Conservation (phyloP, 2,113 vertebrate species). For the Tupaia chinensis region DNA sequence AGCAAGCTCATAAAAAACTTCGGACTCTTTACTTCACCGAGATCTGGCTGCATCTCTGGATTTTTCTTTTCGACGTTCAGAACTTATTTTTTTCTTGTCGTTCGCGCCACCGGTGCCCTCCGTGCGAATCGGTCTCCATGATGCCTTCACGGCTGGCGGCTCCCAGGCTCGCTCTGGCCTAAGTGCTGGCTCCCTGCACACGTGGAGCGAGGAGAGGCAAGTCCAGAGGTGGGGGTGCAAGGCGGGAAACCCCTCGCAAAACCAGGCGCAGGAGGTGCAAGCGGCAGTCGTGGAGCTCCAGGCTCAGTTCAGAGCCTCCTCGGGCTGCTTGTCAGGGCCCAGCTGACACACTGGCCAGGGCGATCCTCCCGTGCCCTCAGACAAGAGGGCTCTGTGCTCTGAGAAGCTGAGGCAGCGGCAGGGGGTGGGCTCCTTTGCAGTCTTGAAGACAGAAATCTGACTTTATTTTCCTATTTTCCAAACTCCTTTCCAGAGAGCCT, state of each 20-base stretch:
- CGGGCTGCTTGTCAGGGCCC: no score
- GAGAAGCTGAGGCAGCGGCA: no score
- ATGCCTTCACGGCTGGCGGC: constrained; percentile 57
- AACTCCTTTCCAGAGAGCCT: no score
- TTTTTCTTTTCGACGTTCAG: constrained; percentile 97
- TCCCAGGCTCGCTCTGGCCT: constrained; percentile 77
- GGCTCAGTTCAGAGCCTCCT: no score
- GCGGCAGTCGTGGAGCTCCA: no score
- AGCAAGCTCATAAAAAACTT: constrained; percentile 97
- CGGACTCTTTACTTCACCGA: constrained; percentile 96
- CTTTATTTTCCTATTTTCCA: no score
- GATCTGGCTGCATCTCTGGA: constrained; percentile 96
- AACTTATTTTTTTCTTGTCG: constrained; percentile 92
- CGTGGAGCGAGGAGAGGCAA: constrained; percentile 63
- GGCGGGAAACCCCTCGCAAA: constrained; percentile 60
- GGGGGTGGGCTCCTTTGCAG: no score
- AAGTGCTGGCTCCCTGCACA: constrained; percentile 70
- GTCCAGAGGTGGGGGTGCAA: constrained; percentile 68
- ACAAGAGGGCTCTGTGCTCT: no score
- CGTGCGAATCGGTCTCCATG: constrained; percentile 76
- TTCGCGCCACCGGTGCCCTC: constrained; percentile 83
- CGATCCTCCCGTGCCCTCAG: no score
- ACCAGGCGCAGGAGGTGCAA: not conserved
- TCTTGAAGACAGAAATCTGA: no score
- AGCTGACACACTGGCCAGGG: no score